Base-by-base conservation (phyloP, 92 coral and sea anemone species). In the Siderastrea siderea region DNA sequence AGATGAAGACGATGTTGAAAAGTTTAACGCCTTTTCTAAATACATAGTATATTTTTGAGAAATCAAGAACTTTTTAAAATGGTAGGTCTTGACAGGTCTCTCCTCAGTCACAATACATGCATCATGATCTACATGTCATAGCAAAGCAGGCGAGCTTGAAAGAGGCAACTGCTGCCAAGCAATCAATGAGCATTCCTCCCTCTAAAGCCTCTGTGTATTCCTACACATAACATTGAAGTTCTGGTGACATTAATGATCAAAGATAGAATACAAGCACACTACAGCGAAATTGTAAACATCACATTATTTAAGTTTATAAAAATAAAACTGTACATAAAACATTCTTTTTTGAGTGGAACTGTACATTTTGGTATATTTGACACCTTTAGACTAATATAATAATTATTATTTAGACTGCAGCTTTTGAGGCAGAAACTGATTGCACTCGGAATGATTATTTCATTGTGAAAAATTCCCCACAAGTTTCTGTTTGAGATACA, bases 291-390 rank as follows among this genome's bases (percentile, higher is more conserved):
- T 58, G 58, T 77, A 26, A 58, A 58, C 48, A 57, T 59, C 10
- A 57, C 81, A 58, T 59, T 3, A 58, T 53, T 51, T 60, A 17
- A 58, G 19, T 26, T 79, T 63, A 79, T 8, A 62, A 79, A 64
- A 79, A 79, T 79, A 61, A 79, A 79, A 63, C 84, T 79, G 84
- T 79, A 64, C 71, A 79, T 64, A 79, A 38, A 79, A 79, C 61
- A 64, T 79, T 61, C 66, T 61, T 61, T 77, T 59, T 65, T 49
- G 38, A 0, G 48, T 66, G 46, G 73, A 79, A 63, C 58, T 79
- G 84, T 48, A 64, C 19, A 79, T 62, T 57, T 47, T 44, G 14
- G 68, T 46, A 79, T 79, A 12, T 51, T 79, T 2, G 73, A 77
- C 81, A 77, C 67, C 81, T 76, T 38, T 77, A 14, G 52, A 77